Evolutionary conservation across 2,888 invertebrate species (phyloP).

Genomic region (Cactoblastis cactorum): DNA sequence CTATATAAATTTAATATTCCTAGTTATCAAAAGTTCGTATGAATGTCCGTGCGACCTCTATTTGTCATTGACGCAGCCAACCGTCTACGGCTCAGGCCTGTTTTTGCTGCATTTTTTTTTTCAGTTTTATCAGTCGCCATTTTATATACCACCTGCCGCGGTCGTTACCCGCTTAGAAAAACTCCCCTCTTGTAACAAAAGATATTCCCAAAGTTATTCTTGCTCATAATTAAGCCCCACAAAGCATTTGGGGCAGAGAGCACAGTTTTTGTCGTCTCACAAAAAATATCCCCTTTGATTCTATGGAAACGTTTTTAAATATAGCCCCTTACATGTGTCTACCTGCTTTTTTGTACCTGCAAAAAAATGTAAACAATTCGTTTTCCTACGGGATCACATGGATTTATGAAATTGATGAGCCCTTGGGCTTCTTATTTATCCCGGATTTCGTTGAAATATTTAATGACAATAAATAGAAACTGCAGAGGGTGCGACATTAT

Average conservation of each 20-base stretch:
- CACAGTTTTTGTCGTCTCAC: constrained; percentile 48
- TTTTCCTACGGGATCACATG: constrained; percentile 32
- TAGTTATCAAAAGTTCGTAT: constrained; percentile 11
- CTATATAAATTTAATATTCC: neutral
- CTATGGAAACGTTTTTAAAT: constrained; percentile 54
- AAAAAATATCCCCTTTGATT: constrained; percentile 60
- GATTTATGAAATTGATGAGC: constrained; percentile 31
- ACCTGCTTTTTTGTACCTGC: constrained; percentile 43
- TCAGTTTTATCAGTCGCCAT: constrained; percentile 59
- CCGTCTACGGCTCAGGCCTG: constrained; percentile 36
- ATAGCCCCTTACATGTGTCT: constrained; percentile 42
- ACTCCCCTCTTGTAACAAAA: constrained; percentile 68
- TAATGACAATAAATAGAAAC: constrained; percentile 29
- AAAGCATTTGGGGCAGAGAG: constrained; percentile 63
- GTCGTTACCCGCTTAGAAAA: constrained; percentile 73
- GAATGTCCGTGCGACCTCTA: constrained; percentile 55
- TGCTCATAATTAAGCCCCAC: constrained; percentile 70
- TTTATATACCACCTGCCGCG: constrained; percentile 74
- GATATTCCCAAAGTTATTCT: constrained; percentile 74
- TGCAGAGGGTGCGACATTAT: constrained; percentile 11
- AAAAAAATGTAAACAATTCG: constrained; percentile 75
- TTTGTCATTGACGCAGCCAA: constrained; percentile 59
- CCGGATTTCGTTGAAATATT: constrained; percentile 29
- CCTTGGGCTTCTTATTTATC: constrained; percentile 34
- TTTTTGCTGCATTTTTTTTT: constrained; percentile 72